Evolutionary conservation across 2,113 vertebrate genomes (phyloP), one percentile per base, ranked within the genome.

Genomic region (Salminus brasiliensis): DNA sequence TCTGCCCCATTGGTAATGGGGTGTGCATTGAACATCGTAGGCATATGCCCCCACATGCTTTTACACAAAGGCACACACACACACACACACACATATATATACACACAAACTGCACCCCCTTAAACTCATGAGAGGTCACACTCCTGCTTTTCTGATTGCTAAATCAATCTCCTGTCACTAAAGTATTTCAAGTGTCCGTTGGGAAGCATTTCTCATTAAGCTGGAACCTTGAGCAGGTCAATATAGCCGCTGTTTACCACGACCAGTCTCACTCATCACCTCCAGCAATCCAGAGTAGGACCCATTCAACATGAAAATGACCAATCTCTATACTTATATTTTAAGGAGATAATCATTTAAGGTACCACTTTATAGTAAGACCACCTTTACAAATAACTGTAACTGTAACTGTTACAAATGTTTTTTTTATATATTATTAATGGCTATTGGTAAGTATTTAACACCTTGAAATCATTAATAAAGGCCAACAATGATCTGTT

Each of bases 1-100:
- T 29, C 59, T 59, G 52, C 29, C 53, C 49, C 39, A 59, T 39
- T 10, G 25, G 25, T 82, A 25, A 47, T 49, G 30, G 23, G 13
- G 53, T 69, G 30, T 65, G 60, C 39, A 66, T 30, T n/a, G 8
- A 78, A 72, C 39, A 39, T 60, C 34, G 29, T 9, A 30, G 60
- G 47, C 71, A 73, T 77, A 80, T 84, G 78, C 73, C 25, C 67
- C 72, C 71, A 79, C 52, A n/a, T n/a, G n/a, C n/a, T n/a, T n/a
- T n/a, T n/a, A n/a, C n/a, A n/a, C n/a, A n/a, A n/a, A n/a, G 6
- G n/a, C 63, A 55, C 27, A 30, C 65, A 67, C 47, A 39, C 62
- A 52, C 43, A 29, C 63, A 55, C 65, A 67, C 47, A 39, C 62
- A 52, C 43, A 21, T 16, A 5, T 25, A 4, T 39, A 15, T 36